phyloP scores from a whole-genome alignment of 2,888 invertebrate genomes.

The Polydrusus cervinus region DNA sequence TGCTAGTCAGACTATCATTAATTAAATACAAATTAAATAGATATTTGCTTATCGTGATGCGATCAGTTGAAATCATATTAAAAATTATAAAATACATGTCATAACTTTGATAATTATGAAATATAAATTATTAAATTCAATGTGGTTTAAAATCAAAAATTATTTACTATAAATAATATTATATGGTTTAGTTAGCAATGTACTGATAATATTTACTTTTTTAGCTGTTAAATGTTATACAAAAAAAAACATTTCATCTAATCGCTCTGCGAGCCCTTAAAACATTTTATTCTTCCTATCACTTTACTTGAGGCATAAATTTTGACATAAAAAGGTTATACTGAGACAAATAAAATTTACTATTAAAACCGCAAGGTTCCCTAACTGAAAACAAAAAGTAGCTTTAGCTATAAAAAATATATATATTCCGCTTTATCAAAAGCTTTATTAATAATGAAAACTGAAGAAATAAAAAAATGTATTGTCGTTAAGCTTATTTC shows the following conservation, averaged over 20 bases:
- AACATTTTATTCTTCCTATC: constrained; percentile 43
- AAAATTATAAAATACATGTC: no score
- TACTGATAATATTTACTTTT: not conserved
- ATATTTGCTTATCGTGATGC: not conserved
- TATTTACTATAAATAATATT: no score
- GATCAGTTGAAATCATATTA: no score
- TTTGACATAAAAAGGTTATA: constrained; percentile 45
- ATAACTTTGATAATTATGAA: no score
- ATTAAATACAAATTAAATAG: no score
- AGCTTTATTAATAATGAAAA: constrained; percentile 67
- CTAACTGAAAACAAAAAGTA: constrained; percentile 48
- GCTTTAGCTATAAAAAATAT: constrained; percentile 48
- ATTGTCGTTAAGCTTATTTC: constrained; percentile 64
- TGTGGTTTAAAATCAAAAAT: no score
- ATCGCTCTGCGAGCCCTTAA: constrained; percentile 13
- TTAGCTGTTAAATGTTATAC: not conserved
- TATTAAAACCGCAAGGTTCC: constrained; percentile 48
- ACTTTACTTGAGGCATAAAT: constrained; percentile 49
- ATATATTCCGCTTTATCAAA: constrained; percentile 65
- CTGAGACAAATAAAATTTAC: constrained; percentile 42
- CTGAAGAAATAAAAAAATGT: constrained; percentile 63
- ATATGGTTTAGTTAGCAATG: no score
- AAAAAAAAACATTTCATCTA: constrained; percentile 23
- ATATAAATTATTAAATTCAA: no score
- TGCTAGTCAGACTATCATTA: no score